These are phyloP conservation scores for Tetragnatha versicolor DNA, from an alignment of 1,140 invertebrate species.

Conservation along the genomic window DNA sequence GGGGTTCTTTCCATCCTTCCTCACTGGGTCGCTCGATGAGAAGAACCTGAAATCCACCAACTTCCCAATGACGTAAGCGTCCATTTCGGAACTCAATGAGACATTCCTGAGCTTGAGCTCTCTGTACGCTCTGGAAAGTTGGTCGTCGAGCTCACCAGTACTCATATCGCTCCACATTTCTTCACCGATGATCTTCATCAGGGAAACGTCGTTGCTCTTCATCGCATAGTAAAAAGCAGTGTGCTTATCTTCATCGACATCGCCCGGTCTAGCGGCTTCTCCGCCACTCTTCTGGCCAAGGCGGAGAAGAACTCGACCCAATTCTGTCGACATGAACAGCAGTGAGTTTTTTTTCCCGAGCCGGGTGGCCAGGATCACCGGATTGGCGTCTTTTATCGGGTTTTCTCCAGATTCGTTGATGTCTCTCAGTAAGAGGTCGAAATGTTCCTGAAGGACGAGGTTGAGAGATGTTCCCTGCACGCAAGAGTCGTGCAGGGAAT, in stretches of 20 bases:
- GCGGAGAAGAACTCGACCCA: too few relatives aligned
- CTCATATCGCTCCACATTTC: not conserved
- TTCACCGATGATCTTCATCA: conserved; percentile 2
- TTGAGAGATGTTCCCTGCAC: too few relatives aligned
- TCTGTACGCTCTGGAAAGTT: not conserved
- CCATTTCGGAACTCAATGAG: conserved; percentile 4
- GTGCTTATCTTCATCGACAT: conserved; percentile 11
- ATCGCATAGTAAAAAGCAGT: conserved; percentile 44
- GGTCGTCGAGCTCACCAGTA: not conserved
- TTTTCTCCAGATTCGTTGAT: too few relatives aligned
- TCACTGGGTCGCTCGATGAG: not conserved
- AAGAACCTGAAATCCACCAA: conserved; percentile 7
- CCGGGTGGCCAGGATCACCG: too few relatives aligned
- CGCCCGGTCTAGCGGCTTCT: not conserved
- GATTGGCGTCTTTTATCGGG: too few relatives aligned
- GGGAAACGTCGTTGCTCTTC: not conserved
- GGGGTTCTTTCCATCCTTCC: too few relatives aligned
- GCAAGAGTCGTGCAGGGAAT: too few relatives aligned
- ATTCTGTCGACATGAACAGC: too few relatives aligned
- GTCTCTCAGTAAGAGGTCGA: too few relatives aligned
- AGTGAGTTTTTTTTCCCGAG: too few relatives aligned
- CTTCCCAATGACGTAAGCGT: conserved; percentile 3
- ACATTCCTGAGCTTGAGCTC: conserved; percentile 40
- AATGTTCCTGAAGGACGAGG: too few relatives aligned
- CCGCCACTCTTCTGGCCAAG: too few relatives aligned